phyloP scores from a whole-genome alignment of 37 sponge, comb jelly and placozoan genomes.

The Oscarella lobularis region DNA sequence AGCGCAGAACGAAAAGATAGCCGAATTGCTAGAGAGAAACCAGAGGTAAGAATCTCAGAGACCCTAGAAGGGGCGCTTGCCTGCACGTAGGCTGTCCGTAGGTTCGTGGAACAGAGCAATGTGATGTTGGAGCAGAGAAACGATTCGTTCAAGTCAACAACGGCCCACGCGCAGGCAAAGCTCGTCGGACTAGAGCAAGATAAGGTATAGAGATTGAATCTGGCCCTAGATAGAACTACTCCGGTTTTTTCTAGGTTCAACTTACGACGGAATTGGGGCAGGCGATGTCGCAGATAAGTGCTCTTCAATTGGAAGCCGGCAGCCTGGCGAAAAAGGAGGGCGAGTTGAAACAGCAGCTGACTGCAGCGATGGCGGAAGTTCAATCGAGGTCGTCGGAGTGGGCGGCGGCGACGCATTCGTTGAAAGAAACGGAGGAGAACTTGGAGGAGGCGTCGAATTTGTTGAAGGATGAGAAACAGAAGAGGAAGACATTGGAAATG shows the following conservation, averaged over 20 bases:
- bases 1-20: slow-evolving; percentile 78
- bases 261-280: slow-evolving; percentile 55
- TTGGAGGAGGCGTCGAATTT: slow-evolving; percentile 6
- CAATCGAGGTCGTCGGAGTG: slow-evolving; percentile 45
- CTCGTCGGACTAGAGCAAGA: slow-evolving; percentile 78
- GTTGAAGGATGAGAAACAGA: slow-evolving; percentile 40
- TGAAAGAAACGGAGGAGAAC: slow-evolving; percentile 28
- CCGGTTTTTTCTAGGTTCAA: slow-evolving; percentile 8
- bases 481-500: slow-evolving; percentile 27
- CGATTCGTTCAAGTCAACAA: slow-evolving; percentile 83
- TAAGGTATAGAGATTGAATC: slow-evolving; percentile 23
- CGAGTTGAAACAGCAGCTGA: slow-evolving; percentile 68
- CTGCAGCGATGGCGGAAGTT: slow-evolving; percentile 57
- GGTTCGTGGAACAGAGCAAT: slow-evolving; percentile 93
- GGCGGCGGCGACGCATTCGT: slow-evolving; percentile 23
- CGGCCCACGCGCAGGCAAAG: slow-evolving; percentile 66
- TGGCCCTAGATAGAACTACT: too few species aligned
- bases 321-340: slow-evolving; percentile 25
- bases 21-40: slow-evolving; percentile 79
- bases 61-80: too few species aligned
- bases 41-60: slow-evolving; percentile 67
- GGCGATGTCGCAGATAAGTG: slow-evolving; percentile 39
- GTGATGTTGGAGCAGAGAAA: slow-evolving; percentile 77
- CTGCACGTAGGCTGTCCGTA: background rate
- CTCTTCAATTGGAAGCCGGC: slow-evolving; percentile 46